Evolutionary conservation across 2,888 invertebrate species (phyloP), one percentile per base, ranked within the genome.

Genomic region (Tupiocoris notatus): DNA sequence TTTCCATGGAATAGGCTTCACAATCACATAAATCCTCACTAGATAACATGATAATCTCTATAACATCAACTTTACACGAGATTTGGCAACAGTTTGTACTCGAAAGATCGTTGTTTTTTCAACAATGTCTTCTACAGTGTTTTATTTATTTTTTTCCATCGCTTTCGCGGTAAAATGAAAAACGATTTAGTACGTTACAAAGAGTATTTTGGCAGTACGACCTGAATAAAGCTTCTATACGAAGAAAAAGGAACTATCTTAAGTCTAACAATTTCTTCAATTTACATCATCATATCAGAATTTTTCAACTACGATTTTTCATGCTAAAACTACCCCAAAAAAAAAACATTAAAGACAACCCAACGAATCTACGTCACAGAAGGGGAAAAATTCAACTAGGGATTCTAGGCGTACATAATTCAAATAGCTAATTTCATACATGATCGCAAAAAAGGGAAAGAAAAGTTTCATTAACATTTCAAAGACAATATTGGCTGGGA

Each of bases 141-240:
- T 22, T 23, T 17, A 63, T 24, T 18, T 24, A 22, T 16, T 6
- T 2, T 21, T 62, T 62, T 62, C 62, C 62, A 21, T 62, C 9
- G 17, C 12, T 64, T 64, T 12, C 66, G 56, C 18, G n/a, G 56
- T 39, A 39, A 59, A 58, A 18, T 57, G 20, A 63, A 21, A 39
- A 12, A 16, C n/a, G n/a, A n/a, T n/a, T n/a, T n/a, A n/a, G n/a
- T n/a, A n/a, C n/a, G n/a, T n/a, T n/a, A n/a, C n/a, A n/a, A 67
- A 58, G 67, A 67, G 61, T 70, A 70, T 70, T 70, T 70, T 70
- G 70, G 70, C 70, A 70, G 70, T 59, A 70, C n/a, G 61, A 23
- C 70, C 25, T 23, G 61, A 59, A 70, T 70, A 59, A 70, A 70
- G 70, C 70, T 70, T 58, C 61, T 70, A 70, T 7, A 70, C 18